Conservation (phyloP, 2,797 vertebrate genomes). For the Cyclura pinguis region DNA sequence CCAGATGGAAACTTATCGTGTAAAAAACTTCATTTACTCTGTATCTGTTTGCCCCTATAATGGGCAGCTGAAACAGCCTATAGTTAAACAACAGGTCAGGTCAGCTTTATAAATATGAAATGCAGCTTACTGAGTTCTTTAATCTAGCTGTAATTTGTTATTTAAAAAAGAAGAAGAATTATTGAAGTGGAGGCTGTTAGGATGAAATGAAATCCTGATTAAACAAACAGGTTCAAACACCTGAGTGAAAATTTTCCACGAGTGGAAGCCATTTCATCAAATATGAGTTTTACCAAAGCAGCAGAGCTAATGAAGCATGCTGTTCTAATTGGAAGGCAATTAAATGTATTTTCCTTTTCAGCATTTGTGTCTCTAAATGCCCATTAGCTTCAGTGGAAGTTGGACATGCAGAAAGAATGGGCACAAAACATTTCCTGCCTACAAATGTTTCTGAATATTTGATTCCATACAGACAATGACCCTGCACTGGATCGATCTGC, state of each 20-base stretch:
- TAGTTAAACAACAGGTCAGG: not conserved
- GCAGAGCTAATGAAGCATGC: slow-evolving; percentile 42
- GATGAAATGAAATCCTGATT: slow-evolving; percentile 40
- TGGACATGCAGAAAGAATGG: not conserved
- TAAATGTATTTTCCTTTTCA: slow-evolving; percentile 33
- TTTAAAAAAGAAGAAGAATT: not conserved
- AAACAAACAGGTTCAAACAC: slow-evolving; percentile 49
- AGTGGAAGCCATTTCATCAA: slow-evolving; percentile 41
- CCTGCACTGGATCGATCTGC: not conserved
- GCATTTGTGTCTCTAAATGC: not conserved
- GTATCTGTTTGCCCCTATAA: accelerated
- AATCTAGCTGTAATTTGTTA: not conserved
- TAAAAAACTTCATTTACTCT: not conserved
- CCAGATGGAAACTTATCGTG: not conserved
- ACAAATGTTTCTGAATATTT: slow-evolving; percentile 3
- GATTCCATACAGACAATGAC: not conserved
- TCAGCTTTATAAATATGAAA: slow-evolving; percentile 39
- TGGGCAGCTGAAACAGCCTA: slow-evolving; percentile 13
- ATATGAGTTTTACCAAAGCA: slow-evolving; percentile 28
- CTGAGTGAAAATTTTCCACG: slow-evolving; percentile 26
- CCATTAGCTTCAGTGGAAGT: not conserved
- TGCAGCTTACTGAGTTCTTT: not conserved
- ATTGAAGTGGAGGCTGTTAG: not conserved
- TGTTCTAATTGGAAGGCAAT: slow-evolving; percentile 53
- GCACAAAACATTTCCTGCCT: not conserved